A percentile compares a stretch with the other conserved stretches of the same genome.
These are phyloP conservation scores for Lordiphosa collinella DNA, from an alignment of 1,140 invertebrate species.

Conservation along the genomic window DNA sequence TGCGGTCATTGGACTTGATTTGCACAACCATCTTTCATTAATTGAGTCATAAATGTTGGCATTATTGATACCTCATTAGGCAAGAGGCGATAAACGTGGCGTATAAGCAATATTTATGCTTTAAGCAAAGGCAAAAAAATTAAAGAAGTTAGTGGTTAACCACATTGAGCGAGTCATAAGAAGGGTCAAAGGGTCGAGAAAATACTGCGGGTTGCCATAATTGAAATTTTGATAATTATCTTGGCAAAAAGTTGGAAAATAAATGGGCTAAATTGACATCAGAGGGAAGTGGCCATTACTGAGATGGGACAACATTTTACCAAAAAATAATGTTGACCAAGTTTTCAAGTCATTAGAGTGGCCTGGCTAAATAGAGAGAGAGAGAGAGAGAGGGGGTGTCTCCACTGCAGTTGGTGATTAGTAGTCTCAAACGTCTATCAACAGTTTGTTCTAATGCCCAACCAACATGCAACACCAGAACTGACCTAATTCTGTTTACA, in stretches of 20 bases:
- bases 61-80: constrained; percentile 75
- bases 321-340: constrained; percentile 17
- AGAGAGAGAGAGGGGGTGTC: too few relatives aligned
- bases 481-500: constrained; percentile 70
- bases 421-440: constrained; percentile 62
- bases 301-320: not conserved
- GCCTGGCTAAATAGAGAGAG: constrained; percentile 22
- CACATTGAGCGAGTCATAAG: too few relatives aligned
- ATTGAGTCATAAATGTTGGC: constrained; percentile 63
- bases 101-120: constrained; percentile 45
- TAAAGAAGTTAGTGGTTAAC: too few relatives aligned
- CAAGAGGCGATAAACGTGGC: constrained; percentile 49
- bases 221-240: too few relatives aligned
- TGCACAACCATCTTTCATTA: constrained; percentile 43
- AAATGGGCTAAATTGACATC: too few relatives aligned
- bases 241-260: too few relatives aligned
- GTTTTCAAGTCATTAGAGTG: constrained; percentile 59
- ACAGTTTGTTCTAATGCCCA: constrained; percentile 70
- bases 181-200: too few relatives aligned
- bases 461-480: constrained; percentile 67
- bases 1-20: constrained; percentile 44
- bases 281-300: too few relatives aligned
- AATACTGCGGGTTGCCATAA: too few relatives aligned
- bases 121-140: too few relatives aligned
- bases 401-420: constrained; percentile 58